A percentile compares a stretch with the other conserved stretches of the same genome.
Evolutionary conservation across 92 coral and sea anemone species (phyloP).

Genomic region (Phymanthus crucifer): DNA sequence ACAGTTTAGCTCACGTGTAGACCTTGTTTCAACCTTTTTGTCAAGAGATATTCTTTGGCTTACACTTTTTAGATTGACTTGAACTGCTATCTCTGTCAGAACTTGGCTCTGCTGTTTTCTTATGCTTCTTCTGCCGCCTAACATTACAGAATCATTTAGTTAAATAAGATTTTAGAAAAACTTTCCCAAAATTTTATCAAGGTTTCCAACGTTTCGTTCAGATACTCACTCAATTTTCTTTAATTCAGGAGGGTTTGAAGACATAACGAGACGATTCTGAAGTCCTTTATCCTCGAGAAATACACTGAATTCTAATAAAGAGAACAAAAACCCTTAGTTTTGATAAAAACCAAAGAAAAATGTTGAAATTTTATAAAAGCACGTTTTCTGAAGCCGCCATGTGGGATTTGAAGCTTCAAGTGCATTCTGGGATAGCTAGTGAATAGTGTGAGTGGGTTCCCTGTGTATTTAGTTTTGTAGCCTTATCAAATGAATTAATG

Average conservation of each 20-base stretch:
- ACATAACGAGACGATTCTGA: background rate
- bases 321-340: background rate
- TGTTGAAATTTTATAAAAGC: background rate
- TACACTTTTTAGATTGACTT: conserved; percentile 16
- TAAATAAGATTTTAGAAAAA: no score
- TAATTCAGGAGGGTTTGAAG: background rate
- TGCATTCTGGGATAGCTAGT: background rate
- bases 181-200: background rate
- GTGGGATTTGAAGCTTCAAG: background rate
- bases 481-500: no score
- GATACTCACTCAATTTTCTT: background rate
- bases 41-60: background rate
- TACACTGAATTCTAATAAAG: background rate
- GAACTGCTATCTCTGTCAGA: background rate
- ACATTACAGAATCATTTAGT: background rate
- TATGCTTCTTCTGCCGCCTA: conserved; percentile 41
- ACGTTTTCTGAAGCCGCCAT: background rate
- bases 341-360: background rate
- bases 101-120: background rate
- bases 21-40: background rate
- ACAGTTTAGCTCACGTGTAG: no score
- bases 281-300: background rate
- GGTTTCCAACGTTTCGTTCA: background rate
- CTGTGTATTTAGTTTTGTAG: background rate
- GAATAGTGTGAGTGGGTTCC: background rate